Evolutionary conservation across 2,888 invertebrate species (phyloP).

Genomic region (Synergus japonicus): DNA sequence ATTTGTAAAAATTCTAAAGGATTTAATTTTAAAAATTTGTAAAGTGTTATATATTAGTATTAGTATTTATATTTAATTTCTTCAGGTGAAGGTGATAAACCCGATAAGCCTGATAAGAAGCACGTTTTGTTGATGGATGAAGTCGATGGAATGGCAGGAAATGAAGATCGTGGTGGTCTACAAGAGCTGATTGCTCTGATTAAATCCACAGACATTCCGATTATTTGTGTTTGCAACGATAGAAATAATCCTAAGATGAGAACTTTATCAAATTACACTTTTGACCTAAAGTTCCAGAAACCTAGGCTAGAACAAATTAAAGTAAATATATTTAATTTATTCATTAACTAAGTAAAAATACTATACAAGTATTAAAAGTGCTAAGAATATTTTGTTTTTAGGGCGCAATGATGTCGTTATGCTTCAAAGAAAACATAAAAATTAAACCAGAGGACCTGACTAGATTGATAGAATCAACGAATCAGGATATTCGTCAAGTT

Average conservation of each 20-base stretch:
- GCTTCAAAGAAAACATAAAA: conserved; percentile 93
- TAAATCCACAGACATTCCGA: conserved; percentile 90
- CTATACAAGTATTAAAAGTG: background rate
- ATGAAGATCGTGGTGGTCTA: conserved; percentile 98
- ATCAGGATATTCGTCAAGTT: conserved; percentile 96
- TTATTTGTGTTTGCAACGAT: conserved; percentile 99
- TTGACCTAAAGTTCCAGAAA: conserved; percentile 91
- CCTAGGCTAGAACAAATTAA: conserved; percentile 95
- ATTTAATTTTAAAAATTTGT: background rate
- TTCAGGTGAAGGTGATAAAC: conserved; percentile 47
- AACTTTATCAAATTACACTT: conserved; percentile 95
- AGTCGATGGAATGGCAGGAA: conserved; percentile 99
- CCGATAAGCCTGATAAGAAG: conserved; percentile 77
- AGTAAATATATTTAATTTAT: conserved; percentile 77
- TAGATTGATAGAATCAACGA: conserved; percentile 91
- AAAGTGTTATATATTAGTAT: background rate
- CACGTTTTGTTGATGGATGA: conserved; percentile 99
- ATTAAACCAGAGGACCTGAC: conserved; percentile 87
- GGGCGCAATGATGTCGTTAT: conserved; percentile 94
- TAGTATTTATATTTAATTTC: conserved; percentile 15
- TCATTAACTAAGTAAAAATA: background rate
- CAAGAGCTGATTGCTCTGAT: conserved; percentile 96
- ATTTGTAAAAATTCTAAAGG: conserved; percentile 16
- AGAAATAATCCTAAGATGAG: conserved; percentile 95
- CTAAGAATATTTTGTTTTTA: conserved; percentile 67